Evolutionary conservation across 2,113 vertebrate species (phyloP), one percentile per base, ranked within the genome.

Genomic region (Orcinus orca): DNA sequence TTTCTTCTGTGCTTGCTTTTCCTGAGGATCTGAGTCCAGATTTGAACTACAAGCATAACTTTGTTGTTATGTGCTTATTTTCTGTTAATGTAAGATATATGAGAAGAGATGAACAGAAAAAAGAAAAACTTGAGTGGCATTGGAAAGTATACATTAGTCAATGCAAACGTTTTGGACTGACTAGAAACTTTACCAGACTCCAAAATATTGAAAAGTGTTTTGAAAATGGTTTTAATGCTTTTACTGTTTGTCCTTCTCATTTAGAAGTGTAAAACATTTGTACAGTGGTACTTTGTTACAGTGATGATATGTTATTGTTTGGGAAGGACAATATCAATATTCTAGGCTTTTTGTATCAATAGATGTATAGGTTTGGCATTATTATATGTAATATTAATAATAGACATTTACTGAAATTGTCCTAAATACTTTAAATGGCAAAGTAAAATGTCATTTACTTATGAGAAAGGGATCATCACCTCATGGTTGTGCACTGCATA

Each of bases 1-100:
- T 87, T 95, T 96, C 25, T 81, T 95, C 89, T 87, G 41, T 95
- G 15, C 50, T 77, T 21, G 2, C 29, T 82, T 95, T 93, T 94
- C 77, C 47, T 91, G 79, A 63, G 77, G 71, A 50, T 65, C 50
- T 82, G 21, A 33, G 36, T 89, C 13, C 41, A 86, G 77, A 93
- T 90, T 88, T 76, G 55, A 97, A 88, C 55, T 83, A 55, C 23
- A 88, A 79, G 63, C 26, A 31, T 90, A 44, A 38, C 33, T 90
- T 90, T 60, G 38, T 53, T 93, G 10, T 80, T 36, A 2, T 70
- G 6, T 33, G 11, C 36, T 96, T 83, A 13, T 58, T 94, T 96
- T 91, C 38, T 67, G 11, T 85, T 83, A 79, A 74, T 60, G 11
- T 70, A 36, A 47, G 73, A 71, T 90, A 38, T 33, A 74, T 31